Base-by-base conservation (phyloP, 2,797 vertebrate genomes). In the Thaleichthys pacificus region DNA sequence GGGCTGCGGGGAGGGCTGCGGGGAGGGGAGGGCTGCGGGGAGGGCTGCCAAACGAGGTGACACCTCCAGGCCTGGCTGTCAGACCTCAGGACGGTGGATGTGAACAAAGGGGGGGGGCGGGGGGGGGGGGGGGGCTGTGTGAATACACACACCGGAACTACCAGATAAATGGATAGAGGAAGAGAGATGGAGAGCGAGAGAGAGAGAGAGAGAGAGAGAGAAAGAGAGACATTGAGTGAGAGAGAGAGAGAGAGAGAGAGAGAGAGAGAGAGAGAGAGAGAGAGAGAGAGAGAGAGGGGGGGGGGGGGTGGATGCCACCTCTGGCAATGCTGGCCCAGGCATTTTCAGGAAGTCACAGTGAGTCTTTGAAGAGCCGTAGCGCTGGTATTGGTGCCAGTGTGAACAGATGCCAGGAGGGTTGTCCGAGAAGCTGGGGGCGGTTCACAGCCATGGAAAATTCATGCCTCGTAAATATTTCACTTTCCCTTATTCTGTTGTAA, bases 391-490 rank as follows among this genome's bases (percentile, higher is more conserved):
- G 42, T 72, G 80, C 77, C 77, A 79, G 60, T 62, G 54, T 73
- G 17, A 64, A 70, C 71, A 76, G 74, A 82, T 80, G 57, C 32
- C 51, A 21, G 15, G 9, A 28, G 4, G 2, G 12, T 42, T 26
- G 68, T 24, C 8, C 49, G 3, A 17, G 21, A 6, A 21, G 35
- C 62, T 57, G 63, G 12, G 66, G 30, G 22, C 74, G 74, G 71
- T 77, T 64, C 67, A 64, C 69, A 42, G 58, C 64, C 69, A 75
- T 74, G 72, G 68, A 28, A 70, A 69, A 74, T 75, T 82, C 64
- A 75, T 68, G 61, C 57, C 68, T 71, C 68, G 76, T 78, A 80
- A 83, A 83, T 83, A 83, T 80, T 80, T 74, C 65, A 80, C 71
- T 76, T 68, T 68, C 63, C 72, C 70, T 73, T 68, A 12, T 70